A percentile compares a stretch with the other conserved stretches of the same genome.
These are phyloP conservation scores for Sebastes diploproa DNA, from an alignment of 2,797 vertebrate species.

Conservation along the genomic window DNA sequence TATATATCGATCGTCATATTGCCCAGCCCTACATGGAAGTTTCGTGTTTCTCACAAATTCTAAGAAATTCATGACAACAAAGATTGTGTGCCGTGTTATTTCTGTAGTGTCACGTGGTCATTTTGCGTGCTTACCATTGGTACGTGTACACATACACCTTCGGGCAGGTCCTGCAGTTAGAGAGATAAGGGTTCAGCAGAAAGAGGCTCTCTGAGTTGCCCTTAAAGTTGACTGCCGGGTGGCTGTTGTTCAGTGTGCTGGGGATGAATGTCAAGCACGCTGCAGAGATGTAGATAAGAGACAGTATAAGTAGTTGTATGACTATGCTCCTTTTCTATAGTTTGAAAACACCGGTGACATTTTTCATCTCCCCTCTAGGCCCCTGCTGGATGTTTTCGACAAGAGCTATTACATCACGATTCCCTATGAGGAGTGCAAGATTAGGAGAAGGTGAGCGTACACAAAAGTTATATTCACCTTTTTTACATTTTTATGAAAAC, in stretches of 20 bases:
- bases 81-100: background rate
- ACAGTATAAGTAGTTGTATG: background rate
- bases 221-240: background rate
- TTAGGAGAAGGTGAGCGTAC: conserved; percentile 86
- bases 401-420: conserved; percentile 88
- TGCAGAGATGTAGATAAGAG: conserved; percentile 49
- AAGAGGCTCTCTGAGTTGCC: conserved; percentile 23
- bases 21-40: too few species aligned
- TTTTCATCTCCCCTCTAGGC: conserved; percentile 72
- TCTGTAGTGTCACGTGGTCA: background rate
- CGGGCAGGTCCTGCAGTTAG: conserved; percentile 5
- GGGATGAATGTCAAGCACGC: background rate
- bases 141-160: background rate
- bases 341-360: background rate
- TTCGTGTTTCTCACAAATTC: background rate
- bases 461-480: background rate
- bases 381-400: conserved; percentile 86
- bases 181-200: conserved; percentile 67
- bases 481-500: background rate
- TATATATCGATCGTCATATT: too few species aligned
- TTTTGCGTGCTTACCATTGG: background rate
- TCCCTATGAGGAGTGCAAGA: conserved; percentile 92
- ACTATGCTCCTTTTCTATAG: background rate
- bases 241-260: background rate
- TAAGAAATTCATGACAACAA: background rate